Base-by-base conservation (phyloP, 1,140 invertebrate species). In the silkworm (Bombyx mori) region DNA sequence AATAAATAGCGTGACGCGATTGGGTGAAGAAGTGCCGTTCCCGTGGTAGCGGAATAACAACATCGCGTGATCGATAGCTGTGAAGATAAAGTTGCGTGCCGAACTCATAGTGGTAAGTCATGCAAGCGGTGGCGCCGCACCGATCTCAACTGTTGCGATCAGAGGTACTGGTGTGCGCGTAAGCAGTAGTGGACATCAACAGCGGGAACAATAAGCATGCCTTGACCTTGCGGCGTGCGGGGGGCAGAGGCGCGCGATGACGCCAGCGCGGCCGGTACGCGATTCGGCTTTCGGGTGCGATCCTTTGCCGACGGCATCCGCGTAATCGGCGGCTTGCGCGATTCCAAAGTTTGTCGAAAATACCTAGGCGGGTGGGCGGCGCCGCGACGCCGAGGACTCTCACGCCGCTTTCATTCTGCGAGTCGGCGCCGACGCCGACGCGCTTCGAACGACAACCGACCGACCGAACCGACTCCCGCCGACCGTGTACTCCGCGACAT, bases 221-320 rank as follows among this genome's bases (percentile, higher is more conserved):
- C 82, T 82, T 86, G 82, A 85, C 83, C 83, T 86, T 86, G 82
- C 68, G 75, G 70, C 65, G 80, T 62, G 73, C 73, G 73, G 77
- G 79, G 80, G 77, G 80, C 75, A 69, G 66, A 59, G 73, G 66
- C 68, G 74, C 58, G 75, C 60, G 66, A 79, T 85, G 82, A 83
- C 83, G 83, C 74, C 81, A 83, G 72, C 81, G 77, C 79, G 79
- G 75, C 64, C 80, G 82, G 75, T 75, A 74, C 79, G 73, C 77
- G 71, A 69, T 71, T 79, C 72, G 83, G 81, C 83, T 86, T 86
- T 86, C 81, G 83, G 83, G 79, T 83, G 80, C 78, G 81, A 86
- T 83, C 80, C 81, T 82, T 75, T 77, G 83, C 72, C 77, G 79
- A 76, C 77, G 77, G 71, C 72, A 84, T 86, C 79, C 83, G 83